Conservation (phyloP, 2,888 invertebrate species). For the Iselma pallidipennis region DNA sequence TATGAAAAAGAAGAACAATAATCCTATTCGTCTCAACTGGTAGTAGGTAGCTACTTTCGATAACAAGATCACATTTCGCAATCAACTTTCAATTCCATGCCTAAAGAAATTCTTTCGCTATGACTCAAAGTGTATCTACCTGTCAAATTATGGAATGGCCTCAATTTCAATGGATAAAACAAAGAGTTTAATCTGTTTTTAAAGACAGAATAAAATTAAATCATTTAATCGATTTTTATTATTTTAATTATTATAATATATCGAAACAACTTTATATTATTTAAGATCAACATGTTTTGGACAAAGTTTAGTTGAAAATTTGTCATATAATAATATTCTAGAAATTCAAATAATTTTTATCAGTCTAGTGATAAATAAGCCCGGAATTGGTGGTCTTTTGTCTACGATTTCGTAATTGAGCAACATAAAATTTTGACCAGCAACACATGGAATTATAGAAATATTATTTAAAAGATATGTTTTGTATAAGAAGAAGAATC, state of each 20-base stretch:
- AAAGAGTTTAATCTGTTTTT: background rate
- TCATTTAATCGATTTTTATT: background rate
- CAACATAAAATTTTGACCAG: too few species aligned
- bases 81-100: slow-evolving; percentile 1
- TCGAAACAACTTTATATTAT: background rate
- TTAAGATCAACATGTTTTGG: too few species aligned
- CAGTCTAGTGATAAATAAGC: too few species aligned
- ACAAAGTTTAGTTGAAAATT: too few species aligned
- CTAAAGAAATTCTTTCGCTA: slow-evolving; percentile 1
- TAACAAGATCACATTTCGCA: background rate
- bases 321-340: too few species aligned
- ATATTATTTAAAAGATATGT: background rate
- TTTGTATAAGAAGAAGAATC: background rate
- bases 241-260: background rate
- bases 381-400: too few species aligned
- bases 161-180: background rate
- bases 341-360: too few species aligned
- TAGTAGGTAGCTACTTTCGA: background rate
- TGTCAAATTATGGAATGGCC: background rate
- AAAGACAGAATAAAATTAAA: background rate
- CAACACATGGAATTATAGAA: background rate
- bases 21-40: too few species aligned
- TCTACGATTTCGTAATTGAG: too few species aligned
- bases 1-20: too few species aligned
- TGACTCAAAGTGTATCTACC: background rate